phyloP scores from a whole-genome alignment of 2,797 vertebrate genomes.

The Setipinna tenuifilis region DNA sequence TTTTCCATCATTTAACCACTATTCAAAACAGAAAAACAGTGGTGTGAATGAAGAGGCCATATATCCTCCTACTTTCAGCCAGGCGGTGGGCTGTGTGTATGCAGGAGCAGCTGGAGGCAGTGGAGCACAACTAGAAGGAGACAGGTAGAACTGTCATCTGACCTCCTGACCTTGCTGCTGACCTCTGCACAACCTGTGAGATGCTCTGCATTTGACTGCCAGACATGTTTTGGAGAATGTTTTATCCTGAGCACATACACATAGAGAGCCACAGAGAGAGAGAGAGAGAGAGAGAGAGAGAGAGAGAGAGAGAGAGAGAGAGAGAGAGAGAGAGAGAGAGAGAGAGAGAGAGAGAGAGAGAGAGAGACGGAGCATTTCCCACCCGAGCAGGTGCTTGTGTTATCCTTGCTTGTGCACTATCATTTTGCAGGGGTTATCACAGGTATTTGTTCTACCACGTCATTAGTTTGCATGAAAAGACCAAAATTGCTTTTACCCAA shows the following conservation, averaged over 20 bases:
- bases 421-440: constrained; percentile 8
- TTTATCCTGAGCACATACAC: not conserved
- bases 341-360: too few relatives aligned
- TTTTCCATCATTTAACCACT: not conserved
- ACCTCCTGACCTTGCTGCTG: not conserved
- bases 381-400: not conserved
- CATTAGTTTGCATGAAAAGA: constrained; percentile 13
- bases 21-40: not conserved
- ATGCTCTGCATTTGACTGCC: not conserved
- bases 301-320: not conserved
- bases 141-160: not conserved
- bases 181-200: not conserved
- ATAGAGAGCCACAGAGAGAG: not conserved
- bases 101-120: not conserved
- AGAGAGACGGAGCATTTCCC: constrained; percentile 34
- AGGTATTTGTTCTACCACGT: not conserved
- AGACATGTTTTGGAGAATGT: not conserved
- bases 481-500: not conserved
- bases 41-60: not conserved
- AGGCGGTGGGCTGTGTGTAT: too few relatives aligned
- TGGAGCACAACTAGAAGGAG: not conserved
- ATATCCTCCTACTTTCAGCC: too few relatives aligned
- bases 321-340: too few relatives aligned
- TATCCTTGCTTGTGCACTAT: not conserved
- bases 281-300: not conserved